Evolutionary conservation across 2,888 invertebrate genomes (phyloP).

Genomic region (Dendrolimus houi): DNA sequence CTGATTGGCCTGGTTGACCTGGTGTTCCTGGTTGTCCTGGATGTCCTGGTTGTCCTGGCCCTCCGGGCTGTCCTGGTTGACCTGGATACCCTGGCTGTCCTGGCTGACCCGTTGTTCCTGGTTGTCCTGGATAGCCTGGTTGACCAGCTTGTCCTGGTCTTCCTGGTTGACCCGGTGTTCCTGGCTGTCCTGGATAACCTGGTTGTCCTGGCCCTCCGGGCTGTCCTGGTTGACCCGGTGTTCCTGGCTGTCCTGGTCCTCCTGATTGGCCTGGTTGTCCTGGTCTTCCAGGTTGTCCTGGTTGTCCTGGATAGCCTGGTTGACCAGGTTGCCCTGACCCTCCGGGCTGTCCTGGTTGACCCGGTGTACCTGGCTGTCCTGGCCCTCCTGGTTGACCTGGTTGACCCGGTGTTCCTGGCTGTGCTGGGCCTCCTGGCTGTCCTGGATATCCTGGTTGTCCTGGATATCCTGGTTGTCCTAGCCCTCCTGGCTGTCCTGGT

Average conservation of each 20-base stretch:
- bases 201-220: constrained; percentile 21
- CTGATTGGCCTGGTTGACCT: constrained; percentile 11
- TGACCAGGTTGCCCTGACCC: constrained; percentile 14
- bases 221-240: constrained; percentile 25
- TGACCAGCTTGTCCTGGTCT: constrained; percentile 14
- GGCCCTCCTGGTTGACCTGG: constrained; percentile 13
- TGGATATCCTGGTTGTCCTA: constrained; percentile 20
- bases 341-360: constrained; percentile 13
- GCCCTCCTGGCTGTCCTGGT: constrained; percentile 30
- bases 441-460: constrained; percentile 24
- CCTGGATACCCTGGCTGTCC: constrained; percentile 18
- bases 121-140: constrained; percentile 12
- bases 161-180: constrained; percentile 12
- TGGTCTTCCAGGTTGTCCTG: constrained; percentile 8
- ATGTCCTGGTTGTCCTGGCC: constrained; percentile 12
- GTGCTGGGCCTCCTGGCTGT: constrained; percentile 13
- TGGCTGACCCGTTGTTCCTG: constrained; percentile 14
- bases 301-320: constrained; percentile 13
- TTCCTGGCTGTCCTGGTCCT: constrained; percentile 22
- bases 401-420: constrained; percentile 13
- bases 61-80: constrained; percentile 15
- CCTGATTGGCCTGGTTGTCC: constrained; percentile 23
- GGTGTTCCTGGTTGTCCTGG: constrained; percentile 19
- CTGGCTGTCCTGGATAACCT: constrained; percentile 15
- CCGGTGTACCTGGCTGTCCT: constrained; percentile 14